Conservation (phyloP, 2,113 vertebrate genomes). For the Tragelaphus imberbis region DNA sequence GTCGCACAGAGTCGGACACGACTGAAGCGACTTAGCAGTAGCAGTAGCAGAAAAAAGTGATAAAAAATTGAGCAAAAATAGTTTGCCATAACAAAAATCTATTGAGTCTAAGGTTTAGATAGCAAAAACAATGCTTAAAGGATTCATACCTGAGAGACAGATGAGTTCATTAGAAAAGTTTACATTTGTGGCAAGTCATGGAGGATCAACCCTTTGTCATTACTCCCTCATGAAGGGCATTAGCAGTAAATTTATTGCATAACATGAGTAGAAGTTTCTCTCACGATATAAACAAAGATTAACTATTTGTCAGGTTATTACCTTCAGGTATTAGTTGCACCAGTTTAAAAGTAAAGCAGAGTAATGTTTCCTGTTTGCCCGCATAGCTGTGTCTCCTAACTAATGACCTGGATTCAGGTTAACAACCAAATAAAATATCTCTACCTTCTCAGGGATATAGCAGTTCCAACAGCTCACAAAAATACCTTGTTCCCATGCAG, state of each 20-base stretch:
- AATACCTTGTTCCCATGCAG: conserved; percentile 2
- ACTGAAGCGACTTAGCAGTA: no score
- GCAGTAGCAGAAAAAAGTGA: background rate
- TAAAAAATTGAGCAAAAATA: background rate
- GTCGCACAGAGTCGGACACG: no score
- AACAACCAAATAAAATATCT: background rate
- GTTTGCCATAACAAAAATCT: background rate
- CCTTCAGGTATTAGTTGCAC: background rate
- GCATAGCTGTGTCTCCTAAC: conserved; percentile 5
- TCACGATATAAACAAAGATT: background rate
- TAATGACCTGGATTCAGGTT: background rate
- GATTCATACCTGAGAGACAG: background rate
- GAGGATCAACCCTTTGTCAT: background rate
- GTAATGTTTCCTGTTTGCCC: background rate
- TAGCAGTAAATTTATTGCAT: background rate
- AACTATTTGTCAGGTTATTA: background rate
- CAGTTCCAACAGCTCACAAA: background rate
- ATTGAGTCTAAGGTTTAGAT: background rate
- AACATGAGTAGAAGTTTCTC: background rate
- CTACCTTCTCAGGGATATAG: background rate
- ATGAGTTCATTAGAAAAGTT: background rate
- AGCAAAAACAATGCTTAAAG: background rate
- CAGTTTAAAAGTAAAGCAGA: background rate
- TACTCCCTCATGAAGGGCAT: background rate
- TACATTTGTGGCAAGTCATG: background rate